These are phyloP conservation scores for Scleropages formosus DNA, from an alignment of 2,797 vertebrate species.

Conservation along the genomic window DNA sequence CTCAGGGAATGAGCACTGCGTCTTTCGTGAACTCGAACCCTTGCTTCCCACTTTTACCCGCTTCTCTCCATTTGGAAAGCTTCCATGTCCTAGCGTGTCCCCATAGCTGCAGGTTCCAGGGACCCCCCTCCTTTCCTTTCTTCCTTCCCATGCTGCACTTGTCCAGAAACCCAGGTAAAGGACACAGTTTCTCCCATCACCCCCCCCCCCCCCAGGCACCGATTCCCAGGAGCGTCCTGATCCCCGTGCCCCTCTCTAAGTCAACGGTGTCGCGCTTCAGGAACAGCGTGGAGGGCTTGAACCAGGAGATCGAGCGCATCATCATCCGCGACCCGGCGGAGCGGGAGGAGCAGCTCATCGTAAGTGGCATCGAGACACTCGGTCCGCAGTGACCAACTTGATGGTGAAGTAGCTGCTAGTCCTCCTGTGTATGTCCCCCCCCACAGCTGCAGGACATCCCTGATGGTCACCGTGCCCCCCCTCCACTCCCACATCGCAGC, in stretches of 20 bases:
- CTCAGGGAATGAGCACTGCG: too few species aligned
- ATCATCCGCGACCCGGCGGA: conserved; percentile 94
- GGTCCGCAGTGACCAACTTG: too few species aligned
- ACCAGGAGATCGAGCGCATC: conserved; percentile 97
- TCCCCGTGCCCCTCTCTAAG: conserved; percentile 85
- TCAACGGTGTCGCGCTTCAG: conserved; percentile 91
- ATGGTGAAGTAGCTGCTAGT: not conserved
- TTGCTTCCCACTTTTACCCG: not conserved
- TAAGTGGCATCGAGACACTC: conserved; percentile 65
- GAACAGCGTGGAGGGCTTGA: conserved; percentile 95
- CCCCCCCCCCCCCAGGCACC: conserved; percentile 70
- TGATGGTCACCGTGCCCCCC: conserved; percentile 86
- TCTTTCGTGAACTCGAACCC: too few species aligned
- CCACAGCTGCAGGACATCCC: conserved; percentile 90
- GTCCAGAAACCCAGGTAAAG: too few species aligned
- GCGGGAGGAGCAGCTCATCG: conserved; percentile 89
- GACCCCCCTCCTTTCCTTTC: not conserved
- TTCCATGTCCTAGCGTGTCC: not conserved
- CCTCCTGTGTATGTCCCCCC: not conserved
- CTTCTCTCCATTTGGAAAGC: too few species aligned
- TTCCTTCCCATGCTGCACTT: not conserved
- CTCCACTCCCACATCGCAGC: conserved; percentile 79
- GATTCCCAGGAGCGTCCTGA: conserved; percentile 89
- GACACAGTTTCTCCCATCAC: not conserved
- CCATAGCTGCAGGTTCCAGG: not conserved